Evolutionary conservation across 92 coral and sea anemone species (phyloP).

Genomic region (Pocillopora meandrina): DNA sequence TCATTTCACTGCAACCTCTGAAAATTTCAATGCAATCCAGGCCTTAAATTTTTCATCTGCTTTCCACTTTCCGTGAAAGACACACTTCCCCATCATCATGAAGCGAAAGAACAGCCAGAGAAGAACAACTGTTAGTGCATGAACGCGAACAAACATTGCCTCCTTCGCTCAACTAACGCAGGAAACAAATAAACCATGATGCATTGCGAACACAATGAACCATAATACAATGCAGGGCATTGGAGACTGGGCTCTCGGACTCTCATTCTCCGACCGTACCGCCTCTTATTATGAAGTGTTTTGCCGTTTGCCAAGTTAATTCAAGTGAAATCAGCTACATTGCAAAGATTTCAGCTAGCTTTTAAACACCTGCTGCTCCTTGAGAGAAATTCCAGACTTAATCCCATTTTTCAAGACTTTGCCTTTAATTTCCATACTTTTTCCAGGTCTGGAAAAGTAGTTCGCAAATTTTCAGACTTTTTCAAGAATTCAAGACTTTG

Average conservation of each 20-base stretch:
- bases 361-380: slow-evolving; percentile 19
- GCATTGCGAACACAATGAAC: slow-evolving; percentile 26
- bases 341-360: slow-evolving; percentile 27
- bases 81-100: slow-evolving; percentile 32
- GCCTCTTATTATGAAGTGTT: slow-evolving; percentile 19
- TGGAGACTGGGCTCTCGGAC: slow-evolving; percentile 19
- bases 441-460: slow-evolving; percentile 15
- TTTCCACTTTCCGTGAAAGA: slow-evolving; percentile 16
- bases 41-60: slow-evolving; percentile 36
- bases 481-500: slow-evolving; percentile 20
- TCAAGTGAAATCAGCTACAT: slow-evolving; percentile 13
- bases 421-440: background rate
- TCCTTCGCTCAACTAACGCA: slow-evolving; percentile 15
- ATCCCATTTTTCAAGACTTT: slow-evolving; percentile 15
- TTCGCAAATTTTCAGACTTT: slow-evolving; percentile 2
- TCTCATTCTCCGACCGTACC: slow-evolving; percentile 29
- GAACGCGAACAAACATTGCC: slow-evolving; percentile 9
- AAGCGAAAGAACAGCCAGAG: slow-evolving; percentile 18
- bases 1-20: too few relatives aligned
- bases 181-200: slow-evolving; percentile 28
- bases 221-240: slow-evolving; percentile 32
- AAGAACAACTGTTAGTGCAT: slow-evolving; percentile 19
- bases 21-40: slow-evolving; percentile 7
- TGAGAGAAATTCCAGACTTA: slow-evolving; percentile 20
- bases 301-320: slow-evolving; percentile 28